These are phyloP conservation scores for Leguminivora glycinivorella DNA, from an alignment of 1,140 invertebrate species.

Conservation along the genomic window DNA sequence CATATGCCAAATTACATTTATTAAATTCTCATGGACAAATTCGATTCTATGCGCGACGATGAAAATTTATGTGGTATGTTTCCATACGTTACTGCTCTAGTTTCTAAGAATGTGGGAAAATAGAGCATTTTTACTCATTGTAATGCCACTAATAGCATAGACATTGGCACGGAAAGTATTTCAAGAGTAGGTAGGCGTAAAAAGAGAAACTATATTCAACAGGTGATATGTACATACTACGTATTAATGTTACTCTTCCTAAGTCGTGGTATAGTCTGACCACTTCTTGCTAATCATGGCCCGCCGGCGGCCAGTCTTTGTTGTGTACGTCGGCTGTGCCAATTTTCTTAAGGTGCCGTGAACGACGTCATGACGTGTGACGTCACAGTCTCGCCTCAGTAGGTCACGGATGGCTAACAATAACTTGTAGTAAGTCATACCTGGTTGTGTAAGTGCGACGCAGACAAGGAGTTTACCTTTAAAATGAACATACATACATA, in stretches of 20 bases:
- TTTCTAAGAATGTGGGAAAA: not conserved
- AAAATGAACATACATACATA: too few species aligned
- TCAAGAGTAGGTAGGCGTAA: not conserved
- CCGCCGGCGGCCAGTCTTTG: too few species aligned
- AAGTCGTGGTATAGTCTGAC: too few species aligned
- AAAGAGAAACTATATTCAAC: too few species aligned
- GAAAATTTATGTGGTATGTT: too few species aligned
- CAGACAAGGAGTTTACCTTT: too few species aligned
- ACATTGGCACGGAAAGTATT: constrained; percentile 1
- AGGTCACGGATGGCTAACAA: not conserved
- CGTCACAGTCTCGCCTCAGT: not conserved
- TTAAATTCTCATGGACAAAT: too few species aligned
- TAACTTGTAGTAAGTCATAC: not conserved
- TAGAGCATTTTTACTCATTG: not conserved
- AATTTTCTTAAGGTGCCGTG: not conserved
- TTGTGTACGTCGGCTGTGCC: not conserved
- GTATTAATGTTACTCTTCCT: too few species aligned
- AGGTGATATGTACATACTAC: too few species aligned
- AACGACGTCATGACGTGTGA: not conserved
- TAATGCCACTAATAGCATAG: not conserved
- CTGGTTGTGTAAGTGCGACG: not conserved
- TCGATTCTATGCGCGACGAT: too few species aligned
- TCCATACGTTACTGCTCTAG: not conserved
- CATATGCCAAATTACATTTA: too few species aligned
- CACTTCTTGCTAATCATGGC: too few species aligned